phyloP scores from a whole-genome alignment of 2,888 invertebrate genomes.

The Eulithis testata region DNA sequence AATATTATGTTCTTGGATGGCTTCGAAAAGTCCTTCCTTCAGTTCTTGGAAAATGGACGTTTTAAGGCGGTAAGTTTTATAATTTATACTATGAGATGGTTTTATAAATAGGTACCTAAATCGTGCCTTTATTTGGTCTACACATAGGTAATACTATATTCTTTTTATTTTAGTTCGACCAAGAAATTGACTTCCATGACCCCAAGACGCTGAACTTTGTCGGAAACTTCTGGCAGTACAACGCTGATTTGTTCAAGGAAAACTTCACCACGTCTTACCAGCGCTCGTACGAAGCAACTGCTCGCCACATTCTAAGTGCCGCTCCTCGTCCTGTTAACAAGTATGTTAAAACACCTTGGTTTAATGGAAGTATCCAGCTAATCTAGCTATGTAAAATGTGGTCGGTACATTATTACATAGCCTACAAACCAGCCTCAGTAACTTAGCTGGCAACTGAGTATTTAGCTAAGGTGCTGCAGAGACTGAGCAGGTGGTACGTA shows the following conservation, averaged over 20 bases:
- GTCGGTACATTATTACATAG: no score
- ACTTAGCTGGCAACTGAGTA: no score
- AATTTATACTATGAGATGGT: not conserved
- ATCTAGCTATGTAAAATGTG: no score
- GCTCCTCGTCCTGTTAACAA: slow-evolving; percentile 55
- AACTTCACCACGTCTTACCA: slow-evolving; percentile 59
- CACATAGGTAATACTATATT: not conserved
- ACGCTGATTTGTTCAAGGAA: slow-evolving; percentile 75
- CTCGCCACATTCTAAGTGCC: slow-evolving; percentile 72
- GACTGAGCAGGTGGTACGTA: no score
- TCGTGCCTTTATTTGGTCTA: not conserved
- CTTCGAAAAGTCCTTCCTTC: slow-evolving; percentile 83
- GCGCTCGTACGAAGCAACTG: slow-evolving; percentile 85
- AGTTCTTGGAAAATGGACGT: slow-evolving; percentile 81
- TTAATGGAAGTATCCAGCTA: no score
- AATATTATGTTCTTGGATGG: slow-evolving; percentile 82
- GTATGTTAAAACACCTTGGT: slow-evolving; percentile 48
- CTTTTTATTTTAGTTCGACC: slow-evolving; percentile 60
- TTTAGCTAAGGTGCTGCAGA: no score
- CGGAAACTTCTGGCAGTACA: slow-evolving; percentile 84
- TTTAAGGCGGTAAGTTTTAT: slow-evolving; percentile 82
- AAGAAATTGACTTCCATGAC: slow-evolving; percentile 63
- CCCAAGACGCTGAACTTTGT: slow-evolving; percentile 81
- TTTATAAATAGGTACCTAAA: not conserved
- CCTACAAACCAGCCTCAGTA: no score